Conservation (phyloP, 2,888 invertebrate genomes). For the Volucella inflata region DNA sequence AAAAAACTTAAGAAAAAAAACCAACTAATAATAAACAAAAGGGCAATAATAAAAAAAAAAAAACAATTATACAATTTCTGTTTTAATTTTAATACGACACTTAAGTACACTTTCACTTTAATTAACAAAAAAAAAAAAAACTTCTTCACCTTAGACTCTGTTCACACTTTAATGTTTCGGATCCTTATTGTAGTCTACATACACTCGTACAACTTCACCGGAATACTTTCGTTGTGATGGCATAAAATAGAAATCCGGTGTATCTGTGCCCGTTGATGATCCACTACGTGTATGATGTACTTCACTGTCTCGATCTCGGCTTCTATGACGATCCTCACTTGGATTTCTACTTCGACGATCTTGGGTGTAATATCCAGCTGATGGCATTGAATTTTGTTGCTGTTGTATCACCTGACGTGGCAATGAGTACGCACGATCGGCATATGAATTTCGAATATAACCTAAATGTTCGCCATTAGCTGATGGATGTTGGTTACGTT, state of each 20-base stretch:
- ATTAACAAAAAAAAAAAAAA: background rate
- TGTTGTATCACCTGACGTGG: conserved; percentile 87
- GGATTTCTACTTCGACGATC: conserved; percentile 84
- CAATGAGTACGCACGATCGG: conserved; percentile 89
- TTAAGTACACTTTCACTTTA: conserved; percentile 31
- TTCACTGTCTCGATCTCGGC: conserved; percentile 84
- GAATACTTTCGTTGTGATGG: conserved; percentile 96
- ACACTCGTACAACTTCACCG: conserved; percentile 93
- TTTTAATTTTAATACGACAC: conserved; percentile 54
- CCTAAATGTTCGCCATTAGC: conserved; percentile 62
- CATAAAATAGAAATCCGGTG: conserved; percentile 96
- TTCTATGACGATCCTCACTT: conserved; percentile 75
- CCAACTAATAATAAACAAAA: conserved; percentile 36
- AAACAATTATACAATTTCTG: conserved; percentile 53
- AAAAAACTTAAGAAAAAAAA: conserved; percentile 49
- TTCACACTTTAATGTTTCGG: conserved; percentile 84
- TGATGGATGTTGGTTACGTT: conserved; percentile 60
- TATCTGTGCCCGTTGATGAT: conserved; percentile 82
- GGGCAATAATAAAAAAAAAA: conserved; percentile 26
- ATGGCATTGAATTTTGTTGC: conserved; percentile 82
- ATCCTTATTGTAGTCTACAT: conserved; percentile 91
- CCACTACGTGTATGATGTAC: conserved; percentile 82
- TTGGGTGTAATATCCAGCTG: conserved; percentile 85
- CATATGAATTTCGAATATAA: conserved; percentile 82
- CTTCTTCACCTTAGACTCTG: background rate